Base-by-base conservation (phyloP, 2,888 invertebrate species). In the Erpobdella octoculata region DNA sequence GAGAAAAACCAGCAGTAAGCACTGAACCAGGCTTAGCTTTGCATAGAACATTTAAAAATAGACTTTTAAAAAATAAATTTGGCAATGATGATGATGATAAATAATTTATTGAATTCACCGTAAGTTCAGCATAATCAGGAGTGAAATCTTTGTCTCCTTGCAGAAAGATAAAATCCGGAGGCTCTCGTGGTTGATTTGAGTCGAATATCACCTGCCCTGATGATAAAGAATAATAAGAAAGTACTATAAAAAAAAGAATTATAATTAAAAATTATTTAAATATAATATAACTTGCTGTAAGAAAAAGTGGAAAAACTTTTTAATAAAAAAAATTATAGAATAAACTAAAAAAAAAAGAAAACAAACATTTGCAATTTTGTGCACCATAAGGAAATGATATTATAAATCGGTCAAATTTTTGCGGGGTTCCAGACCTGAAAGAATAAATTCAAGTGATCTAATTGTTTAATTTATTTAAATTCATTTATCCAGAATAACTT, bases 131-230 rank as follows among this genome's bases (percentile, higher is more conserved):
- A 61, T 87, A 84, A 79, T 87, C 87, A 70, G 84, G 85, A 35
- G 88, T 81, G 81, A 90, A 90, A 66, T 83, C 85, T 53, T 88
- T 87, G 80, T 90, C 89, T 76, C 89, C 80, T 48, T 77, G 69
- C 12, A 78, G 87, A 81, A 90, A 90, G 78, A 88, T 86, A 79
- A 90, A 89, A 80, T 90, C 90, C 0, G 90, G 90, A 5, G 89
- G 88, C 78, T 88, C 87, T 81, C 88, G 87, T 6, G 88, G 88
- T 65, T 84, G 83, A 21, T 85, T 82, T 0, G 85, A 83, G 79
- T 89, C 88, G 82, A 90, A 90, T 73, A 89, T 83, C 18, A 90
- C 85, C 78, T 89, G 88, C 89, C 90, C 82, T 83, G 74, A n/a
- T n/a, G n/a, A n/a, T n/a, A n/a, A n/a, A n/a, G n/a, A n/a, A n/a